Base-by-base conservation (phyloP, 2,888 invertebrate species). In the Dinocampus coccinellae region DNA sequence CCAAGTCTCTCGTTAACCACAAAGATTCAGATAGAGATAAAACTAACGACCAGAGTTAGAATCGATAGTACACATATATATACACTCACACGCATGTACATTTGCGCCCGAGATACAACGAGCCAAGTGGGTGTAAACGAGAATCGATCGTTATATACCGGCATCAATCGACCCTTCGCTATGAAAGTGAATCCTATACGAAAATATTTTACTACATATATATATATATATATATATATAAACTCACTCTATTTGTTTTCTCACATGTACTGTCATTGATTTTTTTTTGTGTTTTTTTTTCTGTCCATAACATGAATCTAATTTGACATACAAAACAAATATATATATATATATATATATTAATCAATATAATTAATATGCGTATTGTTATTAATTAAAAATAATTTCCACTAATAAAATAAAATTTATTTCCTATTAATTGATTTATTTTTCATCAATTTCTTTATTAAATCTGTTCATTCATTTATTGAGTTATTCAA, bases 11-110 rank as follows among this genome's bases (percentile, higher is more conserved):
- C 72, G 72, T 72, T 72, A 72, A 62, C 67, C 55, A 63, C 72
- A 62, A 72, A 72, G 72, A 72, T 72, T 61, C 61, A 68, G 47
- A 58, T 36, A 67, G 65, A 73, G 77, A 76, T 77, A 75, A 75
- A 71, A 73, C 73, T 71, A 73, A 74, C 74, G 73, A 77, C 73
- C 60, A 42, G 72, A 67, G 67, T 72, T 72, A 72, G 63, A 72
- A 72, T 72, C 67, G 72, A 72, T 72, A 72, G 68, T 63, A 58
- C 58, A 58, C 52, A 58, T 47, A 47, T 24, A 62, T 29, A 67
- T 67, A 72, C 67, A 72, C 67, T 34, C 58, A 58, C 52, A 58
- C 58, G 60, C 33, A 62, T 29, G 71, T 67, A 72, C 67, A 63
- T 72, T 72, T 67, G 62, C 67, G 66, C 72, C 72, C 55, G 67